These are phyloP conservation scores for Sorex fumeus DNA, from an alignment of 2,113 vertebrate species.

Conservation along the genomic window DNA sequence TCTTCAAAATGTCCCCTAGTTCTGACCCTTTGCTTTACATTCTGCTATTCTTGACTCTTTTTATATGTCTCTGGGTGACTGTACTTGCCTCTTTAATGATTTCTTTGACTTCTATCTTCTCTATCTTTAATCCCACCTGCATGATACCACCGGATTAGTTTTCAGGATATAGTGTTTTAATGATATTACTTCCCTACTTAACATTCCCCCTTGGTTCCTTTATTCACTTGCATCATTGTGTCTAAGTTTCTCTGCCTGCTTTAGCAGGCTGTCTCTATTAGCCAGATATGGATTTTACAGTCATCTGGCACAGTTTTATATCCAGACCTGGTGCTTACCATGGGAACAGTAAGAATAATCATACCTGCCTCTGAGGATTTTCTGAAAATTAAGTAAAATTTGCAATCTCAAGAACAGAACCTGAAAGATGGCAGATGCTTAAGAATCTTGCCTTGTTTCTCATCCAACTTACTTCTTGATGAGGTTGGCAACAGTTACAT, in stretches of 20 bases:
- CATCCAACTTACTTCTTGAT: slow-evolving; percentile 1
- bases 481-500: neutral
- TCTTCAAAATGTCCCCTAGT: slow-evolving; percentile 2
- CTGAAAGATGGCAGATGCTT: neutral
- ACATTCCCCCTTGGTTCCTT: neutral
- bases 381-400: slow-evolving; percentile 4
- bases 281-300: neutral
- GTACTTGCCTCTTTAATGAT: neutral
- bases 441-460: neutral
- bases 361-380: neutral
- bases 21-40: neutral
- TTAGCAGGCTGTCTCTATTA: neutral
- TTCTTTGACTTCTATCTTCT: slow-evolving; percentile 16
- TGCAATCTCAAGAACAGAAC: neutral
- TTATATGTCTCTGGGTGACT: neutral
- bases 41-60: neutral
- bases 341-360: neutral
- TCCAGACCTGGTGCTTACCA: neutral
- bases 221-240: neutral
- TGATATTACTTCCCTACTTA: slow-evolving; percentile 11
- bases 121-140: slow-evolving; percentile 21
- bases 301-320: neutral
- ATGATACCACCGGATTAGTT: neutral
- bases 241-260: neutral
- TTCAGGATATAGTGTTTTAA: slow-evolving; percentile 3